Percentiles rank a stretch among this genome's conserved stretches.
phyloP scores from a whole-genome alignment of 2,797 vertebrate species.

The Phaenicophaeus curvirostris region DNA sequence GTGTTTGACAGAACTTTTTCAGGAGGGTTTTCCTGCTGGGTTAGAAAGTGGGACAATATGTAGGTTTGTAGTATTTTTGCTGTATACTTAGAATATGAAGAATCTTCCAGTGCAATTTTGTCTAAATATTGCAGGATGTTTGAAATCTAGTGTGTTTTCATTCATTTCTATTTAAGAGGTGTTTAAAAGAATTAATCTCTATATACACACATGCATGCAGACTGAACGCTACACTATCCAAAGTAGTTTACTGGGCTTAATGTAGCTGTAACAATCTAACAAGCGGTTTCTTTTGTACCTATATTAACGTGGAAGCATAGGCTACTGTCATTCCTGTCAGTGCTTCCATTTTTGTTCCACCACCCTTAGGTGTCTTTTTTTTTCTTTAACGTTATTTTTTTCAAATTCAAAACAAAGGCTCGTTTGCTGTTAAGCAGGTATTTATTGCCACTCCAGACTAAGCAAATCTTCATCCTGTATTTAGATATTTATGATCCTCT shows the following conservation, averaged over 20 bases:
- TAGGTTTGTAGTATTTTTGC: not conserved
- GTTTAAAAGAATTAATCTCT: not conserved
- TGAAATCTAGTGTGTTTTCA: not conserved
- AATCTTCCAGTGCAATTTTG: not conserved
- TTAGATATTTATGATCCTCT: not conserved
- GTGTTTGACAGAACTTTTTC: not conserved
- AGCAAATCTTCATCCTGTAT: not conserved
- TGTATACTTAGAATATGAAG: rapidly evolving
- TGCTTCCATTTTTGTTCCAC: not conserved
- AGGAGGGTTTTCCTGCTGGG: not conserved
- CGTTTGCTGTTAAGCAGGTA: not conserved
- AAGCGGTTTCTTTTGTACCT: not conserved
- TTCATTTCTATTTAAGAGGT: not conserved
- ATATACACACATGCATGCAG: rapidly evolving
- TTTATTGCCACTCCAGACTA: not conserved
- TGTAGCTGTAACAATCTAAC: not conserved
- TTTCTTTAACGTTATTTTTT: not conserved
- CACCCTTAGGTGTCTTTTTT: not conserved
- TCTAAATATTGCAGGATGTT: not conserved
- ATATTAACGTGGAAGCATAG: not conserved
- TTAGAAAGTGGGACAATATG: not conserved
- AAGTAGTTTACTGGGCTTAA: not conserved
- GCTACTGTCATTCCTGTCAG: not conserved
- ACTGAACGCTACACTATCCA: not conserved
- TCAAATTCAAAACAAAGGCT: not conserved